Percentiles rank a stretch among this genome's conserved stretches.
phyloP scores from a whole-genome alignment of 2,113 vertebrate species.

The Aleadryas rufinucha region DNA sequence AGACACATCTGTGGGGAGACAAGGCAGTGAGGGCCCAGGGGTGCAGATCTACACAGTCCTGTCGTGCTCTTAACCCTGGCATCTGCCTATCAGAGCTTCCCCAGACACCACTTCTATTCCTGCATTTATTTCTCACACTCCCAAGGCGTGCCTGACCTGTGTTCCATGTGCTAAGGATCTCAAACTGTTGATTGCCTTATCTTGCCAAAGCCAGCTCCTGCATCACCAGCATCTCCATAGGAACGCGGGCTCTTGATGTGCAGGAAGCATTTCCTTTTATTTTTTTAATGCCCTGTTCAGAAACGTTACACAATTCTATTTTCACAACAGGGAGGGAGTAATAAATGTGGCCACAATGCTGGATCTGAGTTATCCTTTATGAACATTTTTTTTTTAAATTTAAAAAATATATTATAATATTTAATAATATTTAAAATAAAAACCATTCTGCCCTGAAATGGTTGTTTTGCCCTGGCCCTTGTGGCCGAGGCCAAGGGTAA shows the following conservation, averaged over 20 bases:
- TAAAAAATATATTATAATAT: no score
- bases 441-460: neutral
- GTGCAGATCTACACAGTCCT: fast-evolving
- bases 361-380: neutral
- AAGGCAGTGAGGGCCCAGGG: neutral
- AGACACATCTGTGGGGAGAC: constrained; percentile 83
- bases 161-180: neutral
- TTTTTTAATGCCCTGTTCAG: neutral
- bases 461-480: neutral
- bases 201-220: neutral
- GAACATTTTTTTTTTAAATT: neutral
- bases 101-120: neutral
- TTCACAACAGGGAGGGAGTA: neutral
- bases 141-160: neutral
- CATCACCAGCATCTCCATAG: neutral
- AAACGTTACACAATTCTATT: neutral
- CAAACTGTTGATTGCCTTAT: neutral
- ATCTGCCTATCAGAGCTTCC: neutral
- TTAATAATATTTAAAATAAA: no score
- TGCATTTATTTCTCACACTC: neutral
- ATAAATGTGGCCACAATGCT: fast-evolving
- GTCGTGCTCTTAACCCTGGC: fast-evolving
- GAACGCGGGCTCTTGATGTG: neutral
- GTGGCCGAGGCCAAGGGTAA: fast-evolving
- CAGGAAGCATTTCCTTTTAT: neutral